Percentiles rank a stretch among this genome's conserved stretches.
Conservation (phyloP, 2,888 invertebrate species). For the Cryptocheilus praepositus region DNA sequence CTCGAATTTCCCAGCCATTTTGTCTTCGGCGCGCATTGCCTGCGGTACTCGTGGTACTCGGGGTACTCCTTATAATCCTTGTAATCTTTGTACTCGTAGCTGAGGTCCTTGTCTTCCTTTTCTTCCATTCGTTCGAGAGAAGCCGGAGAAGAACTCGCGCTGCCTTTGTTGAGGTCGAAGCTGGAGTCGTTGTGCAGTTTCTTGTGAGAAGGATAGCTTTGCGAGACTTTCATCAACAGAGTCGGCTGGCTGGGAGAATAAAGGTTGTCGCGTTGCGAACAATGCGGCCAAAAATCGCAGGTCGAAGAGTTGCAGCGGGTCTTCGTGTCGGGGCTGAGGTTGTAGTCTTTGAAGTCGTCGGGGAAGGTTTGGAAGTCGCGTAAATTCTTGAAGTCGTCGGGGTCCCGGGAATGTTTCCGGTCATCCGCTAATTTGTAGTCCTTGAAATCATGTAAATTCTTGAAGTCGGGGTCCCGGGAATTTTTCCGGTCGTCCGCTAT, state of each 20-base stretch:
- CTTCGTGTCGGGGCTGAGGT: constrained; percentile 65
- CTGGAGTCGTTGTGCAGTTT: constrained; percentile 69
- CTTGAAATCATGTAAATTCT: no score
- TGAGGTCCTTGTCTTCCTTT: constrained; percentile 51
- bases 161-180: constrained; percentile 53
- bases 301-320: constrained; percentile 77
- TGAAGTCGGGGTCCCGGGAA: no score
- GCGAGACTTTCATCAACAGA: constrained; percentile 75
- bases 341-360: constrained; percentile 51
- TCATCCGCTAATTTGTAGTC: no score
- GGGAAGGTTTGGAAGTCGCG: no score
- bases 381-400: no score
- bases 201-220: constrained; percentile 77
- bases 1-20: no score
- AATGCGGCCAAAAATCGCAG: constrained; percentile 81
- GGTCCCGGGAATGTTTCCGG: no score
- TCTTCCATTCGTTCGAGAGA: constrained; percentile 67
- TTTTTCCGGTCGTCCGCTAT: no score
- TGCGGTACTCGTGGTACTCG: no score
- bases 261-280: constrained; percentile 75
- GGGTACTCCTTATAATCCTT: no score
- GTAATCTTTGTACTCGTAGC: constrained; percentile 31
- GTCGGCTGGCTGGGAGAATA: constrained; percentile 65
- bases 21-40: constrained; percentile 27
- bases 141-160: constrained; percentile 72